Percentiles rank a stretch among this genome's conserved stretches.
Evolutionary conservation across 2,888 invertebrate genomes (phyloP).

Genomic region (Ochropleura leucogaster): DNA sequence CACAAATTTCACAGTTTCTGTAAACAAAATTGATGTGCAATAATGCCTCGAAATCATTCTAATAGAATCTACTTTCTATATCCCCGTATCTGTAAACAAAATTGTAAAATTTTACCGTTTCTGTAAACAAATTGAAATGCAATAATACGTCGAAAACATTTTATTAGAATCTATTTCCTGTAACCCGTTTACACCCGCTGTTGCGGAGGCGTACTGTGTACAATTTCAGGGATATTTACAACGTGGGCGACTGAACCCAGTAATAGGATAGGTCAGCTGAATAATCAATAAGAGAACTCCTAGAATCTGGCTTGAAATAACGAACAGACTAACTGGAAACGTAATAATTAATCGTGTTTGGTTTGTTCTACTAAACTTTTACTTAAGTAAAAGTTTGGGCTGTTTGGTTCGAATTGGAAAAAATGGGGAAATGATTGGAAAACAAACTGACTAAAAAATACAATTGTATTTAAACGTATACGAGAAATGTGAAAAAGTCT

Average conservation of each 20-base stretch:
- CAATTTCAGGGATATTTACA: conserved; percentile 11
- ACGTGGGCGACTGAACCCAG: conserved; percentile 17
- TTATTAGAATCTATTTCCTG: no score
- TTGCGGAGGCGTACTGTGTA: conserved; percentile 3
- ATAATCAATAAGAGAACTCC: conserved; percentile 46
- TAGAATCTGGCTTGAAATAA: conserved; percentile 37
- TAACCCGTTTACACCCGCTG: background rate
- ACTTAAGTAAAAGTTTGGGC: background rate
- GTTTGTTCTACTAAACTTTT: no score
- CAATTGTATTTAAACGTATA: background rate
- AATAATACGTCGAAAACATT: background rate
- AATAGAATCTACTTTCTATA: conserved; percentile 9
- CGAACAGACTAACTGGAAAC: background rate
- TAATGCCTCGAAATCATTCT: background rate
- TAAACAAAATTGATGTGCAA: background rate
- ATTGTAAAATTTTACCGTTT: no score
- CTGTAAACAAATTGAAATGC: background rate
- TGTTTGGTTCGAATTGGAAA: background rate
- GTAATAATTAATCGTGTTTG: conserved; percentile 45
- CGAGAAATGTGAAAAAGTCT: no score
- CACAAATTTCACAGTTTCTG: no score
- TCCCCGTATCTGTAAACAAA: no score
- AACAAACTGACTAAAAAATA: background rate
- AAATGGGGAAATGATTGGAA: background rate
- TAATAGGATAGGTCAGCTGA: conserved; percentile 36